phyloP scores from a whole-genome alignment of 2,797 vertebrate genomes.

The Rhabdomys pumilio region DNA sequence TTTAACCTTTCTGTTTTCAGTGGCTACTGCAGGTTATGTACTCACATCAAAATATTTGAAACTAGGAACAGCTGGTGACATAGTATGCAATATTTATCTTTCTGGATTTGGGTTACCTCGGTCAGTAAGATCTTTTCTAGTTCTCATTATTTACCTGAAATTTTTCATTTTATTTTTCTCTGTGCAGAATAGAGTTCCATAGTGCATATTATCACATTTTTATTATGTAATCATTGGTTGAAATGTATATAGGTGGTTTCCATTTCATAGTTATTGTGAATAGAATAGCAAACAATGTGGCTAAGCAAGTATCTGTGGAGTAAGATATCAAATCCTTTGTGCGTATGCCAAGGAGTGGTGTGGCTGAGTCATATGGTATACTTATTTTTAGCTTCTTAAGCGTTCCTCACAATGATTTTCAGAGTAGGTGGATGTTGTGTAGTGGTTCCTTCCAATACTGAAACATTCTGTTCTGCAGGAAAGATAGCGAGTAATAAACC shows the following conservation, averaged over 20 bases:
- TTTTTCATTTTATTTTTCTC: not conserved
- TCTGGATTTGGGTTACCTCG: not conserved
- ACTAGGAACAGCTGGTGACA: not conserved
- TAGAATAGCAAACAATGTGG: not conserved
- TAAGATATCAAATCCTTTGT: not conserved
- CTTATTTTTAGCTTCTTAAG: not conserved
- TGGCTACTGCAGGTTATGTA: not conserved
- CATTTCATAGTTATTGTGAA: not conserved
- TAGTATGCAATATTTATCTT: not conserved
- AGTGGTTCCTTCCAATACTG: not conserved
- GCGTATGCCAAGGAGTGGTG: not conserved
- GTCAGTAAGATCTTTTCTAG: not conserved
- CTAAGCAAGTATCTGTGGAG: not conserved
- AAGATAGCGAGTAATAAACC: not conserved
- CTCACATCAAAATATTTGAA: not conserved
- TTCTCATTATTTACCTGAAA: not conserved
- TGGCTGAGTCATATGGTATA: not conserved
- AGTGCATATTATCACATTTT: not conserved
- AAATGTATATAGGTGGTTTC: not conserved
- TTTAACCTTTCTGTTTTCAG: not conserved
- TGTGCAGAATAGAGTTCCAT: not conserved
- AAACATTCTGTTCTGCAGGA: not conserved
- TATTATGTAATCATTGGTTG: not conserved
- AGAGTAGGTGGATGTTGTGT: not conserved
- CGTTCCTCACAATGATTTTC: not conserved